phyloP scores from a whole-genome alignment of 92 coral and sea anemone species.

The Zoanthus gigantus region DNA sequence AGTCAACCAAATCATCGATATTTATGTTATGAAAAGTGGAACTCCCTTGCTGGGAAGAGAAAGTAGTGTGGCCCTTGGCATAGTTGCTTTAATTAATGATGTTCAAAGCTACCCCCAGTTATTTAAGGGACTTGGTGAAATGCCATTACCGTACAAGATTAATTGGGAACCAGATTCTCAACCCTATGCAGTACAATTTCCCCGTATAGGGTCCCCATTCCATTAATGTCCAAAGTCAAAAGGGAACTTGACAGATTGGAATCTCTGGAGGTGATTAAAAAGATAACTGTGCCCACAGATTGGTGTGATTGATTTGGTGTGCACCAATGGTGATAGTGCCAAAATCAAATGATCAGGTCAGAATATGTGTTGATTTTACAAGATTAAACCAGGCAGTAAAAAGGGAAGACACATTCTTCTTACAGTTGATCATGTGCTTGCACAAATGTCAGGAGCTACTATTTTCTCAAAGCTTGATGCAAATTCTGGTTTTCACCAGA shows the following conservation, averaged over 20 bases:
- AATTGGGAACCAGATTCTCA: constrained; percentile 1
- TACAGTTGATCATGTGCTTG: neutral
- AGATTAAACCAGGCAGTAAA: constrained; percentile 9
- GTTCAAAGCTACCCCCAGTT: too few species aligned
- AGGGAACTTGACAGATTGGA: constrained; percentile 24
- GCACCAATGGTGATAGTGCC: neutral
- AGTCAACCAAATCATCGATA: constrained; percentile 6
- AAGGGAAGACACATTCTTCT: constrained; percentile 2
- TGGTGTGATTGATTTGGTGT: neutral
- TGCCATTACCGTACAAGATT: constrained; percentile 1
- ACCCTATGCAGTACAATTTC: constrained; percentile 20
- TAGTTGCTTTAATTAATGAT: constrained; percentile 36
- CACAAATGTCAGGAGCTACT: neutral
- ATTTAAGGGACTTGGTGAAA: too few species aligned
- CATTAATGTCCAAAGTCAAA: constrained; percentile 18
- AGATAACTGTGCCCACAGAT: neutral
- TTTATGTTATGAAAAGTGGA: constrained; percentile 41
- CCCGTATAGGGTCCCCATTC: neutral
- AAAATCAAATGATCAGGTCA: constrained; percentile 2
- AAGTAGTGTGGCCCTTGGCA: neutral
- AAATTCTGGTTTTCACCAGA: neutral
- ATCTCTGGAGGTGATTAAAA: neutral
- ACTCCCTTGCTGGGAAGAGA: neutral
- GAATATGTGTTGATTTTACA: constrained; percentile 22
- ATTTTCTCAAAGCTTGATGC: neutral